Conservation (phyloP, 1,140 invertebrate genomes). For the Microplitis mediator region DNA sequence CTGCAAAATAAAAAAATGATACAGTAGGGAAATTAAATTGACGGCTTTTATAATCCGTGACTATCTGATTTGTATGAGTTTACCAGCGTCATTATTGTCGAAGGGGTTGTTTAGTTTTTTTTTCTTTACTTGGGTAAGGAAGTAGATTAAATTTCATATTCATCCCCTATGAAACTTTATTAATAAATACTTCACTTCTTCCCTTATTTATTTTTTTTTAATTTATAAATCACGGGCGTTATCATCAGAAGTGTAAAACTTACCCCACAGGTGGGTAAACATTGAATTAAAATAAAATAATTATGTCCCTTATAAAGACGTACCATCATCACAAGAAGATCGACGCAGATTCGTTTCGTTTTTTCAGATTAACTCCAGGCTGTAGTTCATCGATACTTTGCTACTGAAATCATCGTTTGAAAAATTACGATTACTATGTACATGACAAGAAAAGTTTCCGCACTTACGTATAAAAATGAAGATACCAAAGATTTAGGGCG, state of each 20-base stretch:
- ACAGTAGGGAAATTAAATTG: not conserved
- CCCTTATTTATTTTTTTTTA: too few species aligned
- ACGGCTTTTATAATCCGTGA: slow-evolving; percentile 4
- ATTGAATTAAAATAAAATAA: not conserved
- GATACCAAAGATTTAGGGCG: not conserved
- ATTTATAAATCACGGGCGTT: too few species aligned
- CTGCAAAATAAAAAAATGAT: too few species aligned
- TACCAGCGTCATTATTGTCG: not conserved
- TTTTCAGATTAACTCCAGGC: slow-evolving; percentile 16
- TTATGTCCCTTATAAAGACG: too few species aligned
- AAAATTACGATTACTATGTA: not conserved
- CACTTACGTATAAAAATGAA: not conserved
- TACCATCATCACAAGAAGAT: not conserved
- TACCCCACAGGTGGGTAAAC: not conserved
- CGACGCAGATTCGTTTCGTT: slow-evolving; percentile 1
- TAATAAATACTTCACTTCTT: not conserved
- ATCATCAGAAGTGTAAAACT: not conserved
- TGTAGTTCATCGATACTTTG: not conserved
- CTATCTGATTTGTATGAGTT: slow-evolving; percentile 18
- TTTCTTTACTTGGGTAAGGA: not conserved
- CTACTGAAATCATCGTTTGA: not conserved
- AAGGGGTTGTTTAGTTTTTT: not conserved
- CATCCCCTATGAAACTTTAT: not conserved
- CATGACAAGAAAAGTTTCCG: not conserved
- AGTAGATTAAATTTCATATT: not conserved